A percentile compares a stretch with the other conserved stretches of the same genome.
Conservation (phyloP, 1,140 invertebrate species). For the Aradophagus sp. region DNA sequence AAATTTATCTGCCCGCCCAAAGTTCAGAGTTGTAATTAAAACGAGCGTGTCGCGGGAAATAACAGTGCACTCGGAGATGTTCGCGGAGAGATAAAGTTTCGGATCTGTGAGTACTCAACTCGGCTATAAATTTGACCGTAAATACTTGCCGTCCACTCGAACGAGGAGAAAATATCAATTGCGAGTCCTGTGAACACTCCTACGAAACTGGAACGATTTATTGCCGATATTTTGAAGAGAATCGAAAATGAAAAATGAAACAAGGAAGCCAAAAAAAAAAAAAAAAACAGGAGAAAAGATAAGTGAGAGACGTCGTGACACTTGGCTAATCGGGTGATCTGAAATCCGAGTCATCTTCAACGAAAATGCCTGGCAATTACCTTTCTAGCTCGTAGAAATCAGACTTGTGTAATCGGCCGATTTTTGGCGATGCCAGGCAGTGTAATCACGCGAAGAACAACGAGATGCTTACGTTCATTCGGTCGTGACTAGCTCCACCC, state of each 20-base stretch:
- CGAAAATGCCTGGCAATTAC: slow-evolving; percentile 19
- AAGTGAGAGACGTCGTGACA: too few relatives aligned
- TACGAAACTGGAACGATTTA: too few relatives aligned
- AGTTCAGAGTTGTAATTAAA: slow-evolving; percentile 34
- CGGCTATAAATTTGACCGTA: slow-evolving; percentile 11
- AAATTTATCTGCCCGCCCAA: slow-evolving; percentile 26
- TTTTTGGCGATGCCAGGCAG: slow-evolving; percentile 25
- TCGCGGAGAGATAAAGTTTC: slow-evolving; percentile 20
- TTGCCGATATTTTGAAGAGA: too few relatives aligned
- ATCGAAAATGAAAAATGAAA: too few relatives aligned
- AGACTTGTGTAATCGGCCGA: slow-evolving; percentile 30
- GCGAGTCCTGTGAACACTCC: too few relatives aligned
- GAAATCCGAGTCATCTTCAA: slow-evolving; percentile 32
- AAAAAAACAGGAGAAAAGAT: too few relatives aligned
- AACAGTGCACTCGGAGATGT: slow-evolving; percentile 11
- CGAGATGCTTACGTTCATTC: slow-evolving; percentile 71
- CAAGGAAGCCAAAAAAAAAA: too few relatives aligned
- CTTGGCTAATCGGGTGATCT: neutral
- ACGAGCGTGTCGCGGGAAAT: slow-evolving; percentile 23
- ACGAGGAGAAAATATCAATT: too few relatives aligned
- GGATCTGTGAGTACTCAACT: slow-evolving; percentile 15
- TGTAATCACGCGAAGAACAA: slow-evolving; percentile 58
- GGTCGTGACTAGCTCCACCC: slow-evolving; percentile 72
- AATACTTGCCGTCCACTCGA: too few relatives aligned
- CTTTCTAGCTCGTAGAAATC: slow-evolving; percentile 19